Evolutionary conservation across 2,113 vertebrate genomes (phyloP).

Genomic region (Nibea albiflora): DNA sequence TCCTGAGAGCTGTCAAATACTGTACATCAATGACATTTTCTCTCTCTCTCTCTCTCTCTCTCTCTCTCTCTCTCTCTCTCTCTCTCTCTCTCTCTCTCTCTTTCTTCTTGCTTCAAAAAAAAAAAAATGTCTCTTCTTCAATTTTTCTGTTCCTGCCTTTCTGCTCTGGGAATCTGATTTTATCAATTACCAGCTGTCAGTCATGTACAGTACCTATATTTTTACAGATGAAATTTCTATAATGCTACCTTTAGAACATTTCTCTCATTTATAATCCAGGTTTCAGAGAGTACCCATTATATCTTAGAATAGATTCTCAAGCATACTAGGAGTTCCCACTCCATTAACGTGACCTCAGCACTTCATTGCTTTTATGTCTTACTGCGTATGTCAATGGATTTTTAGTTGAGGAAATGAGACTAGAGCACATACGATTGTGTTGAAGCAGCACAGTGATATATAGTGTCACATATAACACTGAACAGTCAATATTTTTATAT

Average conservation of each 20-base stretch:
- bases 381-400: constrained; percentile 12
- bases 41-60: background rate
- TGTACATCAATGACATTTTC: background rate
- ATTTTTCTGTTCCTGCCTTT: background rate
- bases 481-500: too few relatives aligned
- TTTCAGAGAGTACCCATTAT: constrained; percentile 2
- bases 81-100: background rate
- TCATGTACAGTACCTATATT: constrained; percentile 13
- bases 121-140: background rate
- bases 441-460: too few relatives aligned
- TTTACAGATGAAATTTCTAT: constrained; percentile 19
- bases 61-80: background rate
- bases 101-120: background rate
- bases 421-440: background rate
- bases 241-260: constrained; percentile 8
- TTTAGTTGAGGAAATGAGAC: background rate
- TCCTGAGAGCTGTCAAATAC: background rate
- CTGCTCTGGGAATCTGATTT: background rate
- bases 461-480: too few relatives aligned
- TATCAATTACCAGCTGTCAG: constrained; percentile 13
- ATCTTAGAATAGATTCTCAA: background rate
- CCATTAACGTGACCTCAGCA: constrained; percentile 19
- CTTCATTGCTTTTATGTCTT: constrained; percentile 25
- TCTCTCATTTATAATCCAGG: background rate
- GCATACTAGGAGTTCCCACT: background rate